Percentiles rank a stretch among this genome's conserved stretches.
Conservation (phyloP, 2,888 invertebrate genomes). For the Cheilosia vernalis region DNA sequence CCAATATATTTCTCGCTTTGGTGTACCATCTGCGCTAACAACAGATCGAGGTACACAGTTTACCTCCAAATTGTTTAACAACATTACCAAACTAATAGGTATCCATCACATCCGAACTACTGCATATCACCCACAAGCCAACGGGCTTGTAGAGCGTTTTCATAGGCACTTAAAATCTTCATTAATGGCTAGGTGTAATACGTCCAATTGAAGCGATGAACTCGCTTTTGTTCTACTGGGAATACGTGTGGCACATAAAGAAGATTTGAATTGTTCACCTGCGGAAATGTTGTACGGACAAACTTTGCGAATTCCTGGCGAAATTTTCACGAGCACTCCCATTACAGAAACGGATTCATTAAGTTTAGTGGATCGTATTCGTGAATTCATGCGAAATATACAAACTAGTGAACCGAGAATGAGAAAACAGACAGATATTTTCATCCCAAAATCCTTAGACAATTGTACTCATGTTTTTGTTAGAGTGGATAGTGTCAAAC, state of each 20-base stretch:
- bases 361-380: no score
- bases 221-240: slow-evolving; percentile 7
- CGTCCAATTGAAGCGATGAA: neutral
- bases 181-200: neutral
- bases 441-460: no score
- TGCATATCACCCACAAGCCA: no score
- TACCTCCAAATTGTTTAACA: slow-evolving; percentile 9
- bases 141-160: no score
- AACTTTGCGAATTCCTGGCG: neutral
- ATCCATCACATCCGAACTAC: no score
- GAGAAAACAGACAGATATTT: no score
- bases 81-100: no score
- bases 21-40: neutral
- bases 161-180: no score
- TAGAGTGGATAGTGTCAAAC: neutral
- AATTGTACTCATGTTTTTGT: neutral
- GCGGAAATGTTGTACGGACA: no score
- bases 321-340: neutral
- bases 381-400: no score
- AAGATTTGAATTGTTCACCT: neutral
- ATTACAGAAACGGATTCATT: no score
- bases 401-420: no score
- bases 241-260: neutral
- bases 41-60: neutral
- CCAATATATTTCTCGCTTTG: neutral